phyloP scores from a whole-genome alignment of 2,797 vertebrate species.

The Tapera naevia region DNA sequence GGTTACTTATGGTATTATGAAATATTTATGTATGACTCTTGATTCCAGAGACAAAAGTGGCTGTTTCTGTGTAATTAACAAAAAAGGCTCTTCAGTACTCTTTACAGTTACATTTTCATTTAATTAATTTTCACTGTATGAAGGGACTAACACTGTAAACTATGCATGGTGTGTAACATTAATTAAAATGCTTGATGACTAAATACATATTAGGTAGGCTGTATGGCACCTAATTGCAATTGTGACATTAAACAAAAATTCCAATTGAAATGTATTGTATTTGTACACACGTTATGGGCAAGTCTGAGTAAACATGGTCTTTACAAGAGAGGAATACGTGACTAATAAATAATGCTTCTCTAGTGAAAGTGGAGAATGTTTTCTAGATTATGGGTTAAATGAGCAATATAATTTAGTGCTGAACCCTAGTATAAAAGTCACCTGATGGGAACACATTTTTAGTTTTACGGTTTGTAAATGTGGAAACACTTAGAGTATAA shows the following conservation, averaged over 20 bases:
- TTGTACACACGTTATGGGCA: background rate
- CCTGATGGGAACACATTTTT: conserved; percentile 33
- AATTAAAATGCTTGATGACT: background rate
- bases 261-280: background rate
- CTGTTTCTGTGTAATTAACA: background rate
- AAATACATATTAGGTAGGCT: background rate
- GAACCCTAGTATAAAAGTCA: conserved; percentile 11
- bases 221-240: background rate
- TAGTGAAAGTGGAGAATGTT: background rate
- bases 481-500: conserved; percentile 1
- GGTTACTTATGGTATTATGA: background rate
- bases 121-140: background rate
- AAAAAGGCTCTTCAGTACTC: background rate
- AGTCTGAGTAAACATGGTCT: background rate
- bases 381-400: conserved; percentile 10
- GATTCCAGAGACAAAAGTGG: background rate
- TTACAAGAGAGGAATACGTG: background rate
- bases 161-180: background rate
- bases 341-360: conserved; percentile 17
- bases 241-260: background rate
- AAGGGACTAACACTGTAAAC: background rate
- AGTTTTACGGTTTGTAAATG: conserved; percentile 44
- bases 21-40: background rate
- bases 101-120: background rate
- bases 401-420: conserved; percentile 22